Conservation (phyloP, 1,140 invertebrate species). For the Leptinotarsa undecemlineata region DNA sequence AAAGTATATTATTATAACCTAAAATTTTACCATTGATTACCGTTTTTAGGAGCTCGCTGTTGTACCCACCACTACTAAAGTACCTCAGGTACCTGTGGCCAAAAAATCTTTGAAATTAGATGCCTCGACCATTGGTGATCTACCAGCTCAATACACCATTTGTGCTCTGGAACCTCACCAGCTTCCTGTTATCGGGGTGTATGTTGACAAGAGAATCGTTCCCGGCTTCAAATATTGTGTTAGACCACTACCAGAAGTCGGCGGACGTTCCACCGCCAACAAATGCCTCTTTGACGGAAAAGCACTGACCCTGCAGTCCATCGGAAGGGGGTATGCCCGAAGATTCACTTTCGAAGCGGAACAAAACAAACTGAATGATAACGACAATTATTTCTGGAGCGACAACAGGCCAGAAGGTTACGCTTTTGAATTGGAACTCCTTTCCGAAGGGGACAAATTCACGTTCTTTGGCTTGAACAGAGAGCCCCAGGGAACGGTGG, state of each 20-base stretch:
- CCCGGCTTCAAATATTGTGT: conserved; percentile 78
- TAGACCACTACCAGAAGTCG: conserved; percentile 60
- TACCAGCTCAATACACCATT: conserved; percentile 67
- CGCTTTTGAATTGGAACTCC: conserved; percentile 70
- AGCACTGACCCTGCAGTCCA: conserved; percentile 67
- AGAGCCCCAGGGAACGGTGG: conserved; percentile 65
- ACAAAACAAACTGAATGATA: conserved; percentile 66
- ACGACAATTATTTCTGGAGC: conserved; percentile 76
- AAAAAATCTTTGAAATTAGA: conserved; percentile 55
- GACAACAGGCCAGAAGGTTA: conserved; percentile 74
- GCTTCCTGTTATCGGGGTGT: conserved; percentile 73
- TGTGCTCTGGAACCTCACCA: conserved; percentile 65
- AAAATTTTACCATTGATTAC: too few species aligned
- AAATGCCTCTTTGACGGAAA: conserved; percentile 65
- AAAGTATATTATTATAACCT: too few species aligned
- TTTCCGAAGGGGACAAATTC: conserved; percentile 72
- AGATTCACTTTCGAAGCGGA: conserved; percentile 73
- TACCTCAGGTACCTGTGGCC: conserved; percentile 14
- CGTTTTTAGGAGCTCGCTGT: conserved; percentile 12
- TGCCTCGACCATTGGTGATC: conserved; percentile 63
- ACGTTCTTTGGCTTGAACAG: conserved; percentile 68
- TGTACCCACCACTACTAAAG: neutral
- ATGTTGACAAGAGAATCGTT: conserved; percentile 70
- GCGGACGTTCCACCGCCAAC: conserved; percentile 34
- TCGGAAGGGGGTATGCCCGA: conserved; percentile 75